Evolutionary conservation across 2,888 invertebrate species (phyloP), one percentile per base, ranked within the genome.

Genomic region (Drosophila pegasa): DNA sequence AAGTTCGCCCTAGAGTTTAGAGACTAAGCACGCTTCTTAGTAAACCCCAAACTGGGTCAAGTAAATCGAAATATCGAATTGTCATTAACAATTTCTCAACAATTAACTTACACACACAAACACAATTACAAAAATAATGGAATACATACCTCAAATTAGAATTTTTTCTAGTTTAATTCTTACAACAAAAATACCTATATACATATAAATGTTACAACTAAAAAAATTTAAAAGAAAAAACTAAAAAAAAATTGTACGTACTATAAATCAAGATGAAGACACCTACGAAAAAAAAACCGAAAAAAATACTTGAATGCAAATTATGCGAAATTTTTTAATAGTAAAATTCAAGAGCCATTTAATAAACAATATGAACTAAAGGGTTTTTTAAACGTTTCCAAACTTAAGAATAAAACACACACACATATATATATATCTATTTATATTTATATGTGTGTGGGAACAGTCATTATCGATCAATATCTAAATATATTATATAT

Each of bases 111-210:
- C 47, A 74, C 54, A 70, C 54, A 67, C 68, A 70, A 50, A 87
- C 59, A 80, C 76, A 83, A 82, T 78, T 80, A 88, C 88, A 88
- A 89, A 45, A 89, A 76, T 86, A 87, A 86, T 78, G 87, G 90
- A 87, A 88, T 86, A 89, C 82, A 90, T 90, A 90, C 91, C 91
- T 90, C 90, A 91, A 78, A 86, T 81, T 90, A 88, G 87, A 86
- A 90, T 87, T 87, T 89, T 43, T 89, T 89, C 88, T 90, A 90
- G 90, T 85, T 87, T 90, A 91, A 91, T 90, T 91, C 89, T 90
- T 89, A 90, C 29, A 48, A 48, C 80, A 80, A 72, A 87, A 87
- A 84, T 76, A 79, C 22, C 29, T 75, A 77, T 69, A 73, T 63
- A 69, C 59, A 61, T 70, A 78, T 78, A 71, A 74, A 89, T 80